A percentile compares a stretch with the other conserved stretches of the same genome.
phyloP scores from a whole-genome alignment of 2,888 invertebrate genomes.

The Podabrus alpinus region DNA sequence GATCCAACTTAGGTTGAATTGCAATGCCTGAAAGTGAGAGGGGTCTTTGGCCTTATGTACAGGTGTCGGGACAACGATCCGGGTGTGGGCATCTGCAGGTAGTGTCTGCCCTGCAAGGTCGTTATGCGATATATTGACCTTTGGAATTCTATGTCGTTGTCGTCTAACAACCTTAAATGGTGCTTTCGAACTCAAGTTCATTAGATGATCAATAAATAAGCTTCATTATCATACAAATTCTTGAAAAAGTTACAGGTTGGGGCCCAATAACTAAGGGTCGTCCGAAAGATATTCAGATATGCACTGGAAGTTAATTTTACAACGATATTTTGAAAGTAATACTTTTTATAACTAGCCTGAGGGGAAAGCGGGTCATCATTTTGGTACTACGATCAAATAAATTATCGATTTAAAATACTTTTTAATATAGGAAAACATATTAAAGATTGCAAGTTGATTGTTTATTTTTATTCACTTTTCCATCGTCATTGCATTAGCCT shows the following conservation, averaged over 20 bases:
- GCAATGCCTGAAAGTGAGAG: conserved; percentile 5
- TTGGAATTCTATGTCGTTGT: conserved; percentile 29
- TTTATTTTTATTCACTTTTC: conserved; percentile 31
- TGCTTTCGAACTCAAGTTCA: conserved; percentile 17
- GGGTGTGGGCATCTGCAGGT: conserved; percentile 33
- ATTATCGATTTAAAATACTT: not conserved
- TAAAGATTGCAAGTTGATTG: conserved; percentile 18
- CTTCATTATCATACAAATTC: conserved; percentile 8
- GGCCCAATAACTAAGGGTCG: not conserved
- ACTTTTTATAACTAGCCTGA: not conserved
- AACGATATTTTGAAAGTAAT: not conserved
- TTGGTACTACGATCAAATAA: not conserved
- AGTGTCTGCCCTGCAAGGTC: conserved; percentile 36
- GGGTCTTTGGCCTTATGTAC: conserved; percentile 27
- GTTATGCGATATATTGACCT: conserved; percentile 36
- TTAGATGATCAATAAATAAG: conserved; percentile 6
- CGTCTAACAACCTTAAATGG: conserved; percentile 30
- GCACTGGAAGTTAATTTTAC: not conserved
- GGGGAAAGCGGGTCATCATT: not conserved
- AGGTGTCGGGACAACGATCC: conserved; percentile 35
- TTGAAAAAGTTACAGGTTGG: not conserved
- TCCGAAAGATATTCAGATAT: not conserved
- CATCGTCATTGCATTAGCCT: conserved; percentile 9
- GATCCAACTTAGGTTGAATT: conserved; percentile 20
- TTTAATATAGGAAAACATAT: not conserved